Conservation (phyloP, 2,797 vertebrate genomes). For the Periophthalmus magnuspinnatus region DNA sequence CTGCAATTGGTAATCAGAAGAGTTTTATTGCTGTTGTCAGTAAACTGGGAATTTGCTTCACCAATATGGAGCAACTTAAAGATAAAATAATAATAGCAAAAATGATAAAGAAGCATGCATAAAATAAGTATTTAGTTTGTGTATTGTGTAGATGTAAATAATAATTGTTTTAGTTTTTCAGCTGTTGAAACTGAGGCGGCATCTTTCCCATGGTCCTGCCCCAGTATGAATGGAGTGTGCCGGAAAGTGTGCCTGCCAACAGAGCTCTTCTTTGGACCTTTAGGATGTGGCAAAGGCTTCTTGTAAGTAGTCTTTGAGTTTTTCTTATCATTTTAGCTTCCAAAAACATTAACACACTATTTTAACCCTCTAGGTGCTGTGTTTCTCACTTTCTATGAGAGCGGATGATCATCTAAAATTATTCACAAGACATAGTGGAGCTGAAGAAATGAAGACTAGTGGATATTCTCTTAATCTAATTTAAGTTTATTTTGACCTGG, state of each 20-base stretch:
- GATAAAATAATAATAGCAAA: too few species aligned
- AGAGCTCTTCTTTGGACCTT: conserved; percentile 80
- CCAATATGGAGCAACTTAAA: too few species aligned
- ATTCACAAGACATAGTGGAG: conserved; percentile 14
- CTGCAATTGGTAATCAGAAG: too few species aligned
- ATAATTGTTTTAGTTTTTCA: conserved; percentile 31
- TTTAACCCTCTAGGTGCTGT: conserved; percentile 71
- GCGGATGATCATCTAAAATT: conserved; percentile 3
- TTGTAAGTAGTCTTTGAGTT: conserved; percentile 61
- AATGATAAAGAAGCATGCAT: too few species aligned
- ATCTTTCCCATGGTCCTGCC: conserved; percentile 76
- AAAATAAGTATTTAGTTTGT: neutral
- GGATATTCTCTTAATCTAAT: conserved; percentile 6
- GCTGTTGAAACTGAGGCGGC: conserved; percentile 69
- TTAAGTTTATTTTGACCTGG: conserved; percentile 24
- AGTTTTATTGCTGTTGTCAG: too few species aligned
- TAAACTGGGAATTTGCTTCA: too few species aligned
- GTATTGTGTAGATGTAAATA: conserved; percentile 6
- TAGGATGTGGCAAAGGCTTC: conserved; percentile 79
- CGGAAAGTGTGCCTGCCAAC: conserved; percentile 76
- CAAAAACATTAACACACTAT: neutral
- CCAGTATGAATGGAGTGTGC: conserved; percentile 74
- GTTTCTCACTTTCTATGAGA: conserved; percentile 78
- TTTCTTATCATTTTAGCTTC: neutral
- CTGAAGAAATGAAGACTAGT: conserved; percentile 8